Base-by-base conservation (phyloP, 53 echinoderm and acorn worm species). In the Glandiceps talaboti region DNA sequence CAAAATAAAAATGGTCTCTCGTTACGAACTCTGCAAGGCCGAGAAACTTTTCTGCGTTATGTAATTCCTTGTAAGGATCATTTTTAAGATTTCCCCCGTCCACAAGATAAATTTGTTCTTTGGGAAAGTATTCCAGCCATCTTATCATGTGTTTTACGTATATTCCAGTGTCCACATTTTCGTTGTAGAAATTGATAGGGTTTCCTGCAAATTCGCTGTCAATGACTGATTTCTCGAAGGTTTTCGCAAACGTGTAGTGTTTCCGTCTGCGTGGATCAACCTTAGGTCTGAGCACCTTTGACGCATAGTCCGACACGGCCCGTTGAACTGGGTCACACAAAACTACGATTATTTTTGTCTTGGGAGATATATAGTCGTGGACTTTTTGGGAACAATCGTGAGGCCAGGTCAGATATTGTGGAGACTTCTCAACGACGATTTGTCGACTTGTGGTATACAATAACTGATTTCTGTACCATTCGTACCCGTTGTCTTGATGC, bases 221-320 rank as follows among this genome's bases (percentile, higher is more conserved):
- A 1, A 92, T 76, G 29, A 94, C 88, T 0, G 92, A 92, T 14
- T 88, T 82, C 32, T 85, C 86, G 76, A 94, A 94, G 1, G 92
- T 88, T 1, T 86, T 78, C 1, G 76, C 81, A 30, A 90, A 20
- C 6, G 6, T 45, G 64, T 45, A 45, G 20, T 45, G 64, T 45
- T 20, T 45, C 64, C 64, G 6, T 20, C 64, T 45, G 6, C 64
- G 64, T 45, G 64, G 64, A 45, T 45, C 64, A 20, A 20, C 64
- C 64, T 45, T 45, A 20, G 64, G 64, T 20, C 64, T 6, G 6
- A 45, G 64, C 6, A 45, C 64, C 6, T 6, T 45, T 20, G 64
- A 45, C 29, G 90, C 92, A 75, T 33, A 94, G 78, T 94, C 94
- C 1, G 94, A 94, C 20, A 94, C 83, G 25, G 94, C 94, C 28